A percentile compares a stretch with the other conserved stretches of the same genome.
Conservation (phyloP, 2,797 vertebrate genomes). For the Pelobates cultripes region DNA sequence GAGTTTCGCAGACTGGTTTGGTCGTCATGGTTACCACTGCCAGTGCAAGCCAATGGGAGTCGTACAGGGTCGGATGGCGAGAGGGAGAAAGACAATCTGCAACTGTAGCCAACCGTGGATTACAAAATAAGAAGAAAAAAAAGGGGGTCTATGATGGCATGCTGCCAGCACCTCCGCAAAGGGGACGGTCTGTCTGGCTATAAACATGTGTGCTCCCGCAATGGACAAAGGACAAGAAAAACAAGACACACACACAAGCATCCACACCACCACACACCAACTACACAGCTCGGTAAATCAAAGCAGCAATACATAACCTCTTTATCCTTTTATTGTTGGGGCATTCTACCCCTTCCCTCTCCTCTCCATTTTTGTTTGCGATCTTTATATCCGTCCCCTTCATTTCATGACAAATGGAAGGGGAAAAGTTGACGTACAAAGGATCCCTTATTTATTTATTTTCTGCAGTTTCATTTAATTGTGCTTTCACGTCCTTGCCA, state of each 20-base stretch:
- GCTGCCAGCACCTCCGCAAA: slow-evolving; percentile 33
- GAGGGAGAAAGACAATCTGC: slow-evolving; percentile 18
- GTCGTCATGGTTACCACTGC: slow-evolving; percentile 48
- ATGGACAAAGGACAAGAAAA: slow-evolving; percentile 35
- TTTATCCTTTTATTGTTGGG: not conserved
- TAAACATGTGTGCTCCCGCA: slow-evolving; percentile 22
- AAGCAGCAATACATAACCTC: slow-evolving; percentile 11
- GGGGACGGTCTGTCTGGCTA: slow-evolving; percentile 36
- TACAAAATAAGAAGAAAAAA: slow-evolving; percentile 25
- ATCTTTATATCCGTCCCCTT: not conserved
- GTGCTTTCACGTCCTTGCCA: slow-evolving; percentile 20
- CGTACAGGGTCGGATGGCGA: slow-evolving; percentile 34
- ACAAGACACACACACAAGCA: slow-evolving; percentile 20
- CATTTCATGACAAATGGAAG: slow-evolving; percentile 4
- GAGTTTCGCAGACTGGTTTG: slow-evolving; percentile 33
- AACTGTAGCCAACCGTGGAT: slow-evolving; percentile 17
- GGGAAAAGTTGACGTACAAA: slow-evolving; percentile 24
- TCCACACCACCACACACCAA: slow-evolving; percentile 16
- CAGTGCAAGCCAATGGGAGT: slow-evolving; percentile 48
- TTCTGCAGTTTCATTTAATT: not conserved
- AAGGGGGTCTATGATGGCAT: slow-evolving; percentile 38
- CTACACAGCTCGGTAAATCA: slow-evolving; percentile 29
- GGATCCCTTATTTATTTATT: slow-evolving; percentile 25
- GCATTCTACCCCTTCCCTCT: not conserved
- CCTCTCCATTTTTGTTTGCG: slow-evolving; percentile 6